Evolutionary conservation across 1,140 invertebrate species (phyloP).

Genomic region (Drosophila orosa): DNA sequence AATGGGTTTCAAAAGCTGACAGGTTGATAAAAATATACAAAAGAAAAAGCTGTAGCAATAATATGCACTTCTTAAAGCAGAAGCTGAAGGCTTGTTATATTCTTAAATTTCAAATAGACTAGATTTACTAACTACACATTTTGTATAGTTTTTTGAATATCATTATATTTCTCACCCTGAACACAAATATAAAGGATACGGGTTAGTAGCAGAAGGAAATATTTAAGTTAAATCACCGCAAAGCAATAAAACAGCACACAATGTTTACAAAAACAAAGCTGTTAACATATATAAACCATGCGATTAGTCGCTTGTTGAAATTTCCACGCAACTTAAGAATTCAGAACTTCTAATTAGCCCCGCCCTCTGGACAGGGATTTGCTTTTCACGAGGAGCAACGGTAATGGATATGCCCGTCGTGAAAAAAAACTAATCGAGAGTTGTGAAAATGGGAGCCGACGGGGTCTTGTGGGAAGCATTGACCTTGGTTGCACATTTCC

Average conservation of each 20-base stretch:
- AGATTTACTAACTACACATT: background rate
- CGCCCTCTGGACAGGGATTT: background rate
- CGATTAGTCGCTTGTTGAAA: constrained; percentile 11
- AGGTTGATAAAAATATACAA: background rate
- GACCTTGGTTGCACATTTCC: constrained; percentile 72
- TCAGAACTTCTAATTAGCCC: constrained; percentile 20
- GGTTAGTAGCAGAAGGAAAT: no score
- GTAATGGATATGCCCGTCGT: constrained; percentile 7
- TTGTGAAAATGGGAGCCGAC: background rate
- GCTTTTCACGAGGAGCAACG: constrained; percentile 6
- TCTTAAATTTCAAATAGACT: no score
- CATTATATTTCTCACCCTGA: background rate
- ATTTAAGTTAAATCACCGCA: background rate
- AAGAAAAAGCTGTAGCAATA: no score
- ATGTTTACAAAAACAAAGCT: constrained; percentile 2
- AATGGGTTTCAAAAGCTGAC: constrained; percentile 15
- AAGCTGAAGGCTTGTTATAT: background rate
- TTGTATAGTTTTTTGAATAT: background rate
- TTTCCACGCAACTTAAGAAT: constrained; percentile 36
- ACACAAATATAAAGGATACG: background rate
- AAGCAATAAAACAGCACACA: background rate
- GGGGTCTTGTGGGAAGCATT: constrained; percentile 47
- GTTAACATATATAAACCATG: background rate
- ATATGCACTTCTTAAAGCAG: background rate
- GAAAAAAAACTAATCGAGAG: constrained; percentile 8